Evolutionary conservation across 2,113 vertebrate species (phyloP), one percentile per base, ranked within the genome.

Genomic region (Martes martes): DNA sequence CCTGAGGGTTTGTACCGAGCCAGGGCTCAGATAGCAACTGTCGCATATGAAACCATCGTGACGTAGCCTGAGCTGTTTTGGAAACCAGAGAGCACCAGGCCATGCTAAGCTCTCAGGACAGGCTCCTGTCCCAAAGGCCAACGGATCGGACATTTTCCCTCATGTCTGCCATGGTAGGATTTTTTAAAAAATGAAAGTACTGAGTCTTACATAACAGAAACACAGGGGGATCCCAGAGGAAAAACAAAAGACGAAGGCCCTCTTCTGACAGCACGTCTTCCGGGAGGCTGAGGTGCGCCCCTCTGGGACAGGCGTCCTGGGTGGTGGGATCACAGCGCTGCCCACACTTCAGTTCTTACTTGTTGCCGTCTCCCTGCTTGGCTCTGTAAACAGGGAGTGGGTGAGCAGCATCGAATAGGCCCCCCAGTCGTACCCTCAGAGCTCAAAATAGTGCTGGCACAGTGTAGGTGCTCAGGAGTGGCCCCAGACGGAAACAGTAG

Each of bases 201-300:
- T 28, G 19, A 36, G 24, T 87, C 45, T 26, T 23, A 9, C 78
- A 67, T 65, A 82, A 50, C 28, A 50, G 61, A 36, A 74, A 86
- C 33, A n/a, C 28, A 65, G 52, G 45, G 33, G 6, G 33, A 50
- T 31, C 8, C 63, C 15, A 6, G 65, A 59, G 18, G 31, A n/a
- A 91, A 50, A 76, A 52, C 1, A 18, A 90, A 33, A 2, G 15
- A 45, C 0, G 21, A 11, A 19, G 28, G 1, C 31, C n/a, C 4
- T 69, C 11, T 67, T 47, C 39, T n/a, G 11, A 0, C 13, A 16
- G 7, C 61, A 61, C 2, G 2, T 36, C 28, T 59, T 24, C 42
- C 1, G 13, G 73, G 71, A 47, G 39, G 61, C 16, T 4, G 1
- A 39, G 4, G 11, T 13, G 28, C 0, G 0, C 23, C 14, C 13